Conservation (phyloP, 2,113 vertebrate genomes). For the Argyrosomus japonicus region DNA sequence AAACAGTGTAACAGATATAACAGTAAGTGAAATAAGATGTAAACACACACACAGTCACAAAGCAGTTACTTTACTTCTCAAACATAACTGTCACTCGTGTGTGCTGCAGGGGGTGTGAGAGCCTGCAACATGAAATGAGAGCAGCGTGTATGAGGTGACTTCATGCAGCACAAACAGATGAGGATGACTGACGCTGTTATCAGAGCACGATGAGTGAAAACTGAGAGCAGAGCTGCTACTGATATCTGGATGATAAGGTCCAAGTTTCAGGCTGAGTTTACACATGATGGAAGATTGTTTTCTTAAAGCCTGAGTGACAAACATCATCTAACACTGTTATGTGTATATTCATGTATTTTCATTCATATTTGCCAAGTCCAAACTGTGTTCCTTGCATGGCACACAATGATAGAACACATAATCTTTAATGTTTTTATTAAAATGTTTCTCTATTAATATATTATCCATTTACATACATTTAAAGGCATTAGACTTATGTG, state of each 20-base stretch:
- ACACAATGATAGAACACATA: neutral
- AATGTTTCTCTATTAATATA: conserved; percentile 71
- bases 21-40: neutral
- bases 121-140: conserved; percentile 32
- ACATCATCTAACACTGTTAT: neutral
- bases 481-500: conserved; percentile 56
- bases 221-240: conserved; percentile 41
- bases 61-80: neutral
- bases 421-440: conserved; percentile 70
- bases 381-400: neutral
- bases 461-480: conserved; percentile 68
- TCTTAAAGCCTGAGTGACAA: neutral
- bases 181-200: conserved; percentile 1
- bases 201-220: conserved; percentile 20
- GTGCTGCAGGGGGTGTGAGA: conserved; percentile 36
- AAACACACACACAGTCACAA: neutral
- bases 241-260: neutral
- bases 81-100: neutral
- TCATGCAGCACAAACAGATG: neutral
- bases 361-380: neutral
- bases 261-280: conserved; percentile 1
- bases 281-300: conserved; percentile 14
- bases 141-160: neutral
- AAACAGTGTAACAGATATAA: conserved; percentile 30
- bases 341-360: neutral